These are phyloP conservation scores for Beaufortia kweichowensis DNA, from an alignment of 2,113 vertebrate species.

Conservation along the genomic window DNA sequence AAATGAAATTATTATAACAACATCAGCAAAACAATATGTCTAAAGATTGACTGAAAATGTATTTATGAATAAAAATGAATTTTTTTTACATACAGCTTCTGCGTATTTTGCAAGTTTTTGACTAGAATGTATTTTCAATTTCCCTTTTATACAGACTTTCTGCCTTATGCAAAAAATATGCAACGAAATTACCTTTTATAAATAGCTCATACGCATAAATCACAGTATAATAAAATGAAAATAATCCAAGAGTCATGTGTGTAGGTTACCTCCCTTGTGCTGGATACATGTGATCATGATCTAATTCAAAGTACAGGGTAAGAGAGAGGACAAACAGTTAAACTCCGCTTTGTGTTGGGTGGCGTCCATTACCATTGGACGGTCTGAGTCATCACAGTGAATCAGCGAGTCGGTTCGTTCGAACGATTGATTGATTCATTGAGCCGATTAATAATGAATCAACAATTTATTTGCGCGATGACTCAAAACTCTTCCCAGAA, in stretches of 20 bases:
- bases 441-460: neutral
- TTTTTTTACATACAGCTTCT: too few species aligned
- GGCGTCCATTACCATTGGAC: constrained; percentile 15
- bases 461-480: neutral
- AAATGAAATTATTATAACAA: too few species aligned
- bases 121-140: too few species aligned
- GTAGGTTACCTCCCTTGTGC: neutral
- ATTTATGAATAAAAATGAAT: too few species aligned
- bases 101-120: too few species aligned
- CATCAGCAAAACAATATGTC: too few species aligned
- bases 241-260: neutral
- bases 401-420: neutral
- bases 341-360: constrained; percentile 51
- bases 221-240: neutral
- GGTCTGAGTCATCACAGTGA: neutral
- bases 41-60: too few species aligned
- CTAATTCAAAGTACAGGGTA: constrained; percentile 31
- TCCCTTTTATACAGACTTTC: neutral
- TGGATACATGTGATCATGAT: constrained; percentile 32
- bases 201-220: neutral
- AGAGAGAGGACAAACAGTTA: constrained; percentile 22
- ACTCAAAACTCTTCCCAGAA: neutral
- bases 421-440: neutral
- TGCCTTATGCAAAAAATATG: neutral
- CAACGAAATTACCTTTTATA: neutral